These are phyloP conservation scores for Triplophysa bombifrons DNA, from an alignment of 2,797 vertebrate genomes.

Conservation along the genomic window DNA sequence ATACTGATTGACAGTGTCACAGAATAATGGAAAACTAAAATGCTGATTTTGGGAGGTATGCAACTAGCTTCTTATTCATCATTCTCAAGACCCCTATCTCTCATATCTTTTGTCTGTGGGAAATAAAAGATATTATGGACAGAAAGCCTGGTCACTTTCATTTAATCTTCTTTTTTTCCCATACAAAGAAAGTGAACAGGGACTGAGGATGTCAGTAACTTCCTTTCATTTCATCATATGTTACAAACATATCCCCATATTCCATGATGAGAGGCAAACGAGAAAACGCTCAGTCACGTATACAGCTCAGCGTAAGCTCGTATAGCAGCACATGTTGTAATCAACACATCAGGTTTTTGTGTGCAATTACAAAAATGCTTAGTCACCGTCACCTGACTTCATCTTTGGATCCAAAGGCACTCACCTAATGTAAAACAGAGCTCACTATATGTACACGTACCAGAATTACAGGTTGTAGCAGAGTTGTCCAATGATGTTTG, in stretches of 20 bases:
- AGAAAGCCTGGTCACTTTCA: too few species aligned
- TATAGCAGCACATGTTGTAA: neutral
- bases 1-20: too few species aligned
- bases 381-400: constrained; percentile 12
- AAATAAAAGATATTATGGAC: too few species aligned
- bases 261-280: neutral
- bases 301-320: neutral
- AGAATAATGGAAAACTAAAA: too few species aligned
- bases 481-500: neutral
- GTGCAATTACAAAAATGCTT: neutral
- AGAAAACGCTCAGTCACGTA: constrained; percentile 42
- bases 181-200: too few species aligned
- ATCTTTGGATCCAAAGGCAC: neutral
- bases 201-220: too few species aligned
- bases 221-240: too few species aligned
- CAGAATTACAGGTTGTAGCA: neutral
- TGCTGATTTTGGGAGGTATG: too few species aligned
- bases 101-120: too few species aligned
- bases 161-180: too few species aligned
- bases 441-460: neutral
- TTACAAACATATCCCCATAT: neutral
- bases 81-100: too few species aligned
- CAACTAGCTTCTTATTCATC: too few species aligned
- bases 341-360: neutral
- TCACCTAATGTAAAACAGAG: neutral